Evolutionary conservation across 2,888 invertebrate genomes (phyloP).

Genomic region (Augochlorella aurata): DNA sequence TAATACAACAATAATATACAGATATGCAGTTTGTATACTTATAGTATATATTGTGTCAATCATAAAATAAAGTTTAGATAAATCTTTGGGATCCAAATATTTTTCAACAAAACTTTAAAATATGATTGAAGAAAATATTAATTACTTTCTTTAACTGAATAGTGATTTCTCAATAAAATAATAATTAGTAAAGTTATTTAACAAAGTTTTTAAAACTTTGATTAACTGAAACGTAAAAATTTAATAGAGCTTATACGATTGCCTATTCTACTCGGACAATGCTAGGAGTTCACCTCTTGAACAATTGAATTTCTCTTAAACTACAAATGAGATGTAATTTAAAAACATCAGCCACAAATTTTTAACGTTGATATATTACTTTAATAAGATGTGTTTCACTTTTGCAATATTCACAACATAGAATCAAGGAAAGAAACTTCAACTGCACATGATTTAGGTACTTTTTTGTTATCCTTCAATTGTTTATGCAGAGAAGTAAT

Average conservation of each 20-base stretch:
- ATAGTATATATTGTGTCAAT: slow-evolving; percentile 40
- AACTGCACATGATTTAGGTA: slow-evolving; percentile 17
- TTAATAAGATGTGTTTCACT: slow-evolving; percentile 48
- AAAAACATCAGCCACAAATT: slow-evolving; percentile 41
- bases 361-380: slow-evolving; percentile 53
- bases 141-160: slow-evolving; percentile 27
- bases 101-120: slow-evolving; percentile 37
- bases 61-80: slow-evolving; percentile 50
- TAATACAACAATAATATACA: slow-evolving; percentile 51
- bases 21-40: slow-evolving; percentile 50
- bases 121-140: slow-evolving; percentile 19
- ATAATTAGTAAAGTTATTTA: slow-evolving; percentile 27
- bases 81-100: slow-evolving; percentile 47
- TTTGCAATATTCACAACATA: slow-evolving; percentile 39
- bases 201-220: slow-evolving; percentile 20
- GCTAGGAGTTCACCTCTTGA: slow-evolving; percentile 12
- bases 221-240: slow-evolving; percentile 38
- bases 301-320: slow-evolving; percentile 37
- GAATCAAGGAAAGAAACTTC: slow-evolving; percentile 40
- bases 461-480: slow-evolving; percentile 25
- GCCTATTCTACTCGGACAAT: slow-evolving; percentile 19
- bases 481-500: slow-evolving; percentile 37
- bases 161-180: slow-evolving; percentile 23
- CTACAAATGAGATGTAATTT: slow-evolving; percentile 34
- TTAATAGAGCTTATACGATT: slow-evolving; percentile 32